Conservation (phyloP, 2,888 invertebrate genomes). For the Eupsilia transversa region DNA sequence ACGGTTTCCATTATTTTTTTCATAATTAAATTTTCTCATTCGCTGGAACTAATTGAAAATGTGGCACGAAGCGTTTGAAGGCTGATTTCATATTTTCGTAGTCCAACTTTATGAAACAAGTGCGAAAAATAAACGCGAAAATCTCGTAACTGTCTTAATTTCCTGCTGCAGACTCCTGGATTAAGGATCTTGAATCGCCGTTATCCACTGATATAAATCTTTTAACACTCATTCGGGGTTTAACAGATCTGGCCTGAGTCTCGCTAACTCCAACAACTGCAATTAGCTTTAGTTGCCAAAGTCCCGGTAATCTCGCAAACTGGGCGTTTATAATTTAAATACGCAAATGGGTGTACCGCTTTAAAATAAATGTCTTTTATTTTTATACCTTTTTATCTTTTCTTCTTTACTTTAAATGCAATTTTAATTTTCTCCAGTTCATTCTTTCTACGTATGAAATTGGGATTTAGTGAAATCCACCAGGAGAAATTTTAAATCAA, state of each 20-base stretch:
- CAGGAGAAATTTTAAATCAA: slow-evolving; percentile 34
- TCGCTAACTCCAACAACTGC: slow-evolving; percentile 87
- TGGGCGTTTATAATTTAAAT: slow-evolving; percentile 81
- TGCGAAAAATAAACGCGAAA: slow-evolving; percentile 61
- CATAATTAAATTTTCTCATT: slow-evolving; percentile 44
- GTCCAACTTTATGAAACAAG: slow-evolving; percentile 42
- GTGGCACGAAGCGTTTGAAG: slow-evolving; percentile 26
- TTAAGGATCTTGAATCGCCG: slow-evolving; percentile 79
- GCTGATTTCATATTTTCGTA: slow-evolving; percentile 47
- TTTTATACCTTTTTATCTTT: slow-evolving; percentile 36
- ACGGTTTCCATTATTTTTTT: slow-evolving; percentile 33
- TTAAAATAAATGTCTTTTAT: slow-evolving; percentile 49
- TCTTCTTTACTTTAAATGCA: slow-evolving; percentile 3
- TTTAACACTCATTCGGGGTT: slow-evolving; percentile 87
- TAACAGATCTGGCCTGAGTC: slow-evolving; percentile 80
- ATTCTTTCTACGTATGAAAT: slow-evolving; percentile 36
- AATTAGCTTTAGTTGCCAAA: slow-evolving; percentile 85
- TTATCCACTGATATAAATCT: slow-evolving; percentile 88
- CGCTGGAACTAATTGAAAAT: slow-evolving; percentile 46
- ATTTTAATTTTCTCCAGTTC: not conserved
- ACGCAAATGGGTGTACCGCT: slow-evolving; percentile 69
- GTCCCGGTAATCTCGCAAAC: slow-evolving; percentile 83
- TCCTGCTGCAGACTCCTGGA: slow-evolving; percentile 77
- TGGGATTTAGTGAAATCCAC: slow-evolving; percentile 29
- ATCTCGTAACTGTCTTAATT: slow-evolving; percentile 83